Evolutionary conservation across 1,140 invertebrate species (phyloP), one percentile per base, ranked within the genome.

Genomic region (Drosophila repleta): DNA sequence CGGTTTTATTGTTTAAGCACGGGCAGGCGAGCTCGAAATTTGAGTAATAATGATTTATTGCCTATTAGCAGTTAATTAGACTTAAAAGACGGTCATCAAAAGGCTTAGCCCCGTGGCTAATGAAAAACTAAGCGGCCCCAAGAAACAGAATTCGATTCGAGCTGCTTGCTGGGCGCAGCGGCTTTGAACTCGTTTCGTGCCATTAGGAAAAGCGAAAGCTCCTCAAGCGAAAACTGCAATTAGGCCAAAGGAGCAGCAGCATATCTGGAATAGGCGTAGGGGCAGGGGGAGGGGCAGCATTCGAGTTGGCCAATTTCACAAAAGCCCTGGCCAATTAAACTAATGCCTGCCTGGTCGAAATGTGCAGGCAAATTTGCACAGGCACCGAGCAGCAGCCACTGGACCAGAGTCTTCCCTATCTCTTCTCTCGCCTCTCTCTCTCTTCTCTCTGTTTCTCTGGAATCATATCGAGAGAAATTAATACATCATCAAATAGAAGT

Each of bases 31-130:
- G 61, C 60, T 74, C 53, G 51, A 85, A 77, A 83, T 87, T 88
- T 87, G 83, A 87, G 83, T 88, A 88, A 87, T 87, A 88, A 88
- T 88, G 83, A 88, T 88, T 88, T 81, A 88, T 88, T 83, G 83
- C 70, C 79, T 79, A 88, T 88, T 88, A 88, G 83, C 83, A 79
- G 83, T 82, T 88, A 88, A 88, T 88, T 88, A 88, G 83, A 89
- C 75, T 88, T 88, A 88, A 88, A 88, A 83, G 83, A 68, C 67
- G 78, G 67, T 41, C 70, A 78, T 87, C 78, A 85, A 87, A 88
- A 67, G 77, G 79, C 76, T 88, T 82, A 87, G 60, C 61, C 52
- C 68, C 73, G 56, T 64, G 52, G 61, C 82, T 83, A 87, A 88
- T 87, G 83, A 83, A 88, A 88, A 88, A 87, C 83, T 88, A 87